Base-by-base conservation (phyloP, 2,888 invertebrate genomes). In the Hirtodrosophila histrioides region DNA sequence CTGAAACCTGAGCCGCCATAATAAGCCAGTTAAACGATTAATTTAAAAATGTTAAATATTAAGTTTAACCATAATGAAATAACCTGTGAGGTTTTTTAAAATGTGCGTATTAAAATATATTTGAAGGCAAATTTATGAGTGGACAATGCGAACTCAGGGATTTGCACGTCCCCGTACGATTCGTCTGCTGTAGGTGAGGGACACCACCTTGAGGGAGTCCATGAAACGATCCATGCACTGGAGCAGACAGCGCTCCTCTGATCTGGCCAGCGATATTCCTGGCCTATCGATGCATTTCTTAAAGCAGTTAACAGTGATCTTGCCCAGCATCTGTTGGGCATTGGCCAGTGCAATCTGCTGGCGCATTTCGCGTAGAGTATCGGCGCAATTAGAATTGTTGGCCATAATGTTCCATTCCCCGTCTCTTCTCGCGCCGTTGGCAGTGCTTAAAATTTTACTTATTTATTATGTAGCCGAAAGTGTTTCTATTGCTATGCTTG, bases 161-260 rank as follows among this genome's bases (percentile, higher is more conserved):
- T 37, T 9, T 9, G 17, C 45, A 9, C 31, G 11, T 24, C 64
- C 50, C 4, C 36, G 40, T 4, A 39, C 12, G 3, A 71, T 35
- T 2, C 70, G 70, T 11, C 41, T 41, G 35, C 55, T 70, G 27
- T 65, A 71, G 27, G 72, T 49, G 17, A 65, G 39, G 3, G 70
- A 53, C 0, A 71, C 70, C 11, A 71, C 35, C 48, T 71, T 71
- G 8, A 71, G 27, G 9, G 67, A 66, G 33, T 72, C 71, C 57
- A 72, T 57, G 46, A 72, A 72, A 4, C 71, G 66, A 24, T 71
- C 71, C 67, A 72, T 71, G 49, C 71, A 72, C 39, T 62, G 66
- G 3, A 51, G 7, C 12, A 70, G 17, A 29, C 70, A 70, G 9
- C 50, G 54, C 9, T 70, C 58, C 37, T 70, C 70, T 4, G 60